Base-by-base conservation (phyloP, 1,140 invertebrate species). In the Drosophila nigromelanica region DNA sequence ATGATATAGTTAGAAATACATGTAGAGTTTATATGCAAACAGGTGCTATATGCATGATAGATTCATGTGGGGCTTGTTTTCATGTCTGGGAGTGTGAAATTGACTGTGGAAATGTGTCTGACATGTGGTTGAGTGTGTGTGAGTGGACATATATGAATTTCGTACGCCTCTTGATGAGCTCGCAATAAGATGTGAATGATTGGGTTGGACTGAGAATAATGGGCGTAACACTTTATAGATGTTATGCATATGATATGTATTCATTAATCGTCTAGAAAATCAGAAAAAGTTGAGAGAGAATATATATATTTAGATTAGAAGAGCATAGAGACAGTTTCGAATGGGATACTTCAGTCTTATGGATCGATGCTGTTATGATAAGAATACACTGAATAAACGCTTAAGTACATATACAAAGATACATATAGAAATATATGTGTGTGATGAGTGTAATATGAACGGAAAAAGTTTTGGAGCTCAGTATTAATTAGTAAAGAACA, bases 241-340 rank as follows among this genome's bases (percentile, higher is more conserved):
- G 82, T 51, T 85, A 85, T 80, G 81, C 73, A 74, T 72, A 87
- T 89, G 82, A 89, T 79, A 90, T 78, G 74, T 83, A 79, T 80
- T 90, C 78, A 89, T 91, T 90, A 91, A 85, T 90, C 89, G 87
- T 90, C 89, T 90, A 90, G 83, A 90, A 86, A 90, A 90, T 90
- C 70, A 89, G 89, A 90, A 86, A 86, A 62, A 82, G 78, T 83
- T 70, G 71, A 90, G 82, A 90, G 80, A 90, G 78, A 73, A 90
- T 80, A 86, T 73, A 79, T 86, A 85, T 70, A 76, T 61, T 76
- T 71, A 90, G 89, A 90, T 90, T 90, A 90, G 89, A 90, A 71
- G 50, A 87, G 82, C 76, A 83, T 73, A 89, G 73, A 90, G 80
- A 89, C 48, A 89, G 80, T 73, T 74, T 68, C 43, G 74, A 62